Percentiles rank a stretch among this genome's conserved stretches.
These are phyloP conservation scores for Pseudomyrmex concolor DNA, from an alignment of 1,140 invertebrate genomes.

Conservation along the genomic window DNA sequence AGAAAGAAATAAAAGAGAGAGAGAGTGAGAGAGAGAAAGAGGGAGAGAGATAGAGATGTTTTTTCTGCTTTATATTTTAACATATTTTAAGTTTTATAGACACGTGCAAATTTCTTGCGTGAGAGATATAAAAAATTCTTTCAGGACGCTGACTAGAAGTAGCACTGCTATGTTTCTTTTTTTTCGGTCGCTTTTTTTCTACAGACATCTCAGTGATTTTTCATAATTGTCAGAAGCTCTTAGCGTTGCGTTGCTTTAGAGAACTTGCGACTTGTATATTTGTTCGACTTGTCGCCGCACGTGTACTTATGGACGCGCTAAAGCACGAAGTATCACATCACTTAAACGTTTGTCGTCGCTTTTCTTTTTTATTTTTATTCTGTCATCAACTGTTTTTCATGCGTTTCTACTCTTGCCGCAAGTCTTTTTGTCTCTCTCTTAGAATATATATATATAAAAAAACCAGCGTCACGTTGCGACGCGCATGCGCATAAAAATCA, in stretches of 20 bases:
- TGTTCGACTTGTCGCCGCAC: slow-evolving; percentile 22
- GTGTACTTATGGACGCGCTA: slow-evolving; percentile 29
- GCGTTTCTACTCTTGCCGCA: slow-evolving; percentile 39
- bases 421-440: slow-evolving; percentile 21
- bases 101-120: too few relatives aligned
- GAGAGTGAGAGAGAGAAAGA: too few relatives aligned
- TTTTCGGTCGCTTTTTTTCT: not conserved
- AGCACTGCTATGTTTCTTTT: too few relatives aligned
- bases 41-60: not conserved
- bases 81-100: not conserved
- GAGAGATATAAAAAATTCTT: too few relatives aligned
- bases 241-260: not conserved
- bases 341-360: slow-evolving; percentile 33
- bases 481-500: not conserved
- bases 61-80: slow-evolving; percentile 23
- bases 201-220: not conserved
- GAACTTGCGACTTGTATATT: slow-evolving; percentile 35
- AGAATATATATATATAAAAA: slow-evolving; percentile 8
- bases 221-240: slow-evolving; percentile 40
- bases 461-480: slow-evolving; percentile 15
- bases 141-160: too few relatives aligned
- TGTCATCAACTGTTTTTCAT: slow-evolving; percentile 22
- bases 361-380: slow-evolving; percentile 44
- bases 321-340: slow-evolving; percentile 41
- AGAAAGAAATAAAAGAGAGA: not conserved